Conservation (phyloP, 2,113 vertebrate genomes). For the Strigops habroptila region DNA sequence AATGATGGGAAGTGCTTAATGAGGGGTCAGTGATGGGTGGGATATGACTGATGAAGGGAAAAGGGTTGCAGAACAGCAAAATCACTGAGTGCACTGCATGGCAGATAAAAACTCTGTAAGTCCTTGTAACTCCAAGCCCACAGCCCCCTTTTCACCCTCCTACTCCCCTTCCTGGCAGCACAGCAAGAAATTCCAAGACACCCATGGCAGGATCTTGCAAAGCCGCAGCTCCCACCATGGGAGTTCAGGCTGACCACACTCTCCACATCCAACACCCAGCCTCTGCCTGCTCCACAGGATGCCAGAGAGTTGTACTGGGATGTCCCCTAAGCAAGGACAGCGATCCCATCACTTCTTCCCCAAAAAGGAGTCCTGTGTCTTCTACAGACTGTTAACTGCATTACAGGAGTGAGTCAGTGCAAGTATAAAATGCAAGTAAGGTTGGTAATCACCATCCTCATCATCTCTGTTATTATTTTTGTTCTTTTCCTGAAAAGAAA, state of each 20-base stretch:
- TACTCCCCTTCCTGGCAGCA: neutral
- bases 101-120: neutral
- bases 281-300: neutral
- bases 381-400: neutral
- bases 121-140: neutral
- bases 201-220: neutral
- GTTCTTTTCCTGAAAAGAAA: neutral
- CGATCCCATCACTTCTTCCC: neutral
- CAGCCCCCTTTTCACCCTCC: neutral
- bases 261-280: neutral
- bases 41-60: neutral
- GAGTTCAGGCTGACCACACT: neutral
- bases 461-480: neutral
- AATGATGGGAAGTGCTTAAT: neutral
- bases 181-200: neutral
- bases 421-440: neutral
- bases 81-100: neutral
- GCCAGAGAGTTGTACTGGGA: neutral
- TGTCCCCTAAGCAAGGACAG: neutral
- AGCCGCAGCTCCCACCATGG: neutral
- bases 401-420: neutral
- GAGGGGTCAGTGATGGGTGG: neutral
- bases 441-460: neutral
- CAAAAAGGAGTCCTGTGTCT: neutral
- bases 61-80: neutral